Percentiles rank a stretch among this genome's conserved stretches.
phyloP scores from a whole-genome alignment of 2,797 vertebrate species.

The Dallia pectoralis region DNA sequence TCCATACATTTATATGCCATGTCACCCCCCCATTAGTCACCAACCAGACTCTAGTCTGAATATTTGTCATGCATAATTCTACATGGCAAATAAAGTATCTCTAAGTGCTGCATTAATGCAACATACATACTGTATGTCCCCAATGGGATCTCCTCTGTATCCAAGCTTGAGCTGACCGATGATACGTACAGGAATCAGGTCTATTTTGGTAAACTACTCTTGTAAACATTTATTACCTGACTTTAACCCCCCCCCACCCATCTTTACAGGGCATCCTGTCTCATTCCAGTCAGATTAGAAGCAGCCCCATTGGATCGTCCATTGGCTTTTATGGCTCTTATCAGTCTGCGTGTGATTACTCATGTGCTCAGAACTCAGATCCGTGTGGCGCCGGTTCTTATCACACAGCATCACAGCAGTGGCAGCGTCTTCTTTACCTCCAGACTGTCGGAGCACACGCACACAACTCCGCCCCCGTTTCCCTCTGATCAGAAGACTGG shows the following conservation, averaged over 20 bases:
- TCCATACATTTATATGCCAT: background rate
- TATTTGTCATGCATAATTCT: background rate
- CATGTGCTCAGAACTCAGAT: slow-evolving; percentile 61
- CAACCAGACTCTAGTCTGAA: background rate
- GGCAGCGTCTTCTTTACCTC: slow-evolving; percentile 49
- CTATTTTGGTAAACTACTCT: slow-evolving; percentile 44
- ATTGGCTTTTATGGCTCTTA: slow-evolving; percentile 60
- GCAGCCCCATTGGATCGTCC: slow-evolving; percentile 37
- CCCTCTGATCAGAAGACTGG: slow-evolving; percentile 40
- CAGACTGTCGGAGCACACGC: slow-evolving; percentile 35
- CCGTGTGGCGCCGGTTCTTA: slow-evolving; percentile 66
- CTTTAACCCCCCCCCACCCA: slow-evolving; percentile 57
- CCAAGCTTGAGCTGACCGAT: background rate
- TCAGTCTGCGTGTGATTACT: slow-evolving; percentile 65
- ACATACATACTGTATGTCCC: too few species aligned
- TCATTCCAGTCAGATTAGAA: slow-evolving; percentile 6
- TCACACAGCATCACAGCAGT: slow-evolving; percentile 63
- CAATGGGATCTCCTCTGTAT: slow-evolving; percentile 4
- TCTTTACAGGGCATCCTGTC: slow-evolving; percentile 11
- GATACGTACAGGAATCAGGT: background rate
- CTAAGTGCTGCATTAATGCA: too few species aligned
- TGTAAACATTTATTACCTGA: slow-evolving; percentile 62
- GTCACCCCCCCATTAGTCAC: background rate
- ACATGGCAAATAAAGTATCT: background rate
- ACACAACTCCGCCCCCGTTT: slow-evolving; percentile 31